Percentiles rank a stretch among this genome's conserved stretches.
Evolutionary conservation across 2,797 vertebrate species (phyloP).

Genomic region (Prunella strophiata): DNA sequence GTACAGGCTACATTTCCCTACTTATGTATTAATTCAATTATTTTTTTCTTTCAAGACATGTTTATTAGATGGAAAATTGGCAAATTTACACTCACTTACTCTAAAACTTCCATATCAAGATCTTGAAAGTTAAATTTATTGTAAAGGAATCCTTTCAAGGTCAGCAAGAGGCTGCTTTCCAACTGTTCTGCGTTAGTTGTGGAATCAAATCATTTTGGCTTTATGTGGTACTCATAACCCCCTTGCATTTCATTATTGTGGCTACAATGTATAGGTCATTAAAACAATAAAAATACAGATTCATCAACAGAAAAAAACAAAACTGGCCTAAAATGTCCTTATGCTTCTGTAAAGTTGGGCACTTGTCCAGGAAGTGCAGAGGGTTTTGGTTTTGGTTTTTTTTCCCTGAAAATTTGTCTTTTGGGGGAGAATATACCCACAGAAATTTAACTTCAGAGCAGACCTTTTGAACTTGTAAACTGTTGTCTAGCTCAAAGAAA

Average conservation of each 20-base stretch:
- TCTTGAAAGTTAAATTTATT: neutral
- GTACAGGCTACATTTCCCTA: neutral
- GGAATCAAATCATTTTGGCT: neutral
- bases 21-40: rapidly evolving
- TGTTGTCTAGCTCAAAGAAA: neutral
- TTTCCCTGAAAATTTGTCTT: neutral
- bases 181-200: neutral
- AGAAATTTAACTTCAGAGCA: neutral
- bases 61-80: neutral
- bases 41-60: neutral
- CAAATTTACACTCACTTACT: neutral
- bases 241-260: neutral
- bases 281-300: neutral
- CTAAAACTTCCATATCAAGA: neutral
- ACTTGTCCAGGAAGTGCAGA: neutral
- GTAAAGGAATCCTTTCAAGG: neutral
- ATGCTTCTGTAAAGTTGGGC: neutral
- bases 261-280: neutral
- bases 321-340: neutral
- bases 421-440: neutral
- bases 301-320: neutral
- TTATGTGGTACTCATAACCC: neutral
- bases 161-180: neutral
- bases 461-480: neutral
- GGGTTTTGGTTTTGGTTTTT: rapidly evolving